Evolutionary conservation across 2,113 vertebrate species (phyloP).

Genomic region (Gadus chalcogrammus): DNA sequence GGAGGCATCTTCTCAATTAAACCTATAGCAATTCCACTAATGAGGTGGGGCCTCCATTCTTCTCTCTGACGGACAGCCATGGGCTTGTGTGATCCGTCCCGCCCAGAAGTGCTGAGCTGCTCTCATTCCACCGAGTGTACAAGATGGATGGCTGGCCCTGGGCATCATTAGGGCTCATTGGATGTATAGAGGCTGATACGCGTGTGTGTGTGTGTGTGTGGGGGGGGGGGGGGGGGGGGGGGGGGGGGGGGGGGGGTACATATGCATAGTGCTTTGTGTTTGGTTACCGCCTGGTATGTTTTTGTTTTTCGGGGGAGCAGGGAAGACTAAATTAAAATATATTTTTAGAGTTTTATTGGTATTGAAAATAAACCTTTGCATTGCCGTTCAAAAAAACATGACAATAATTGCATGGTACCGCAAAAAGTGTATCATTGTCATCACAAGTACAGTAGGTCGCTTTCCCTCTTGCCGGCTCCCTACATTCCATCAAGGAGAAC

Average conservation of each 20-base stretch:
- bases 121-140: constrained; percentile 48
- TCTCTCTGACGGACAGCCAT: background rate
- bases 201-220: constrained; percentile 16
- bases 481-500: constrained; percentile 25
- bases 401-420: no score
- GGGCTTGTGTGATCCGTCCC: constrained; percentile 18
- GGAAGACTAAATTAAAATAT: no score
- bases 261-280: constrained; percentile 14
- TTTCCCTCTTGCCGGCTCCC: constrained; percentile 12
- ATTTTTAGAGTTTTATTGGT: no score
- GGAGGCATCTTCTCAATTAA: constrained; percentile 37
- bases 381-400: no score
- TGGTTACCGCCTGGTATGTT: background rate
- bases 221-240: background rate
- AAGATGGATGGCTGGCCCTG: constrained; percentile 29
- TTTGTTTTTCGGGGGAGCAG: background rate
- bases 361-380: no score
- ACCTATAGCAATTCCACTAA: constrained; percentile 21
- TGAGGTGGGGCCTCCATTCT: background rate
- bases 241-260: constrained; percentile 9
- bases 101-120: constrained; percentile 14
- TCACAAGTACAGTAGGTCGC: background rate
- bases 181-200: constrained; percentile 45
- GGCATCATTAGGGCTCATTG: constrained; percentile 56
- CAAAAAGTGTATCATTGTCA: no score